Percentiles rank a stretch among this genome's conserved stretches.
Conservation (phyloP, 2,113 vertebrate species). For the Gobius niger region DNA sequence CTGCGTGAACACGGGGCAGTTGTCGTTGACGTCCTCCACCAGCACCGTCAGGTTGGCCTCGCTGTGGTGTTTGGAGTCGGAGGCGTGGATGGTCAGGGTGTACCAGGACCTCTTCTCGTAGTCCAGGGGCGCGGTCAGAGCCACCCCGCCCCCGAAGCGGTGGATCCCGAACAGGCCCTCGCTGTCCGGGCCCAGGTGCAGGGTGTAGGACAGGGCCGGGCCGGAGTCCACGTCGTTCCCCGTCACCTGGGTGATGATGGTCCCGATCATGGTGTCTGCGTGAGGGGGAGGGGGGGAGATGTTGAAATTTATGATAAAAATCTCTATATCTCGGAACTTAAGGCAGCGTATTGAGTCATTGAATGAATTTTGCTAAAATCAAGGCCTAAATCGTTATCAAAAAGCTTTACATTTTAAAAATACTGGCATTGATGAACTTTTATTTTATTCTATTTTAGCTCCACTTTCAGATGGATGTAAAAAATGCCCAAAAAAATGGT, state of each 20-base stretch:
- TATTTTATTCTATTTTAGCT: too few relatives aligned
- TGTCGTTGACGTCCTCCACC: constrained; percentile 94
- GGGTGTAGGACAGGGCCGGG: constrained; percentile 85
- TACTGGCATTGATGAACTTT: too few relatives aligned
- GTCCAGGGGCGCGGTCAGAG: constrained; percentile 83
- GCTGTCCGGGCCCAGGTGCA: constrained; percentile 75
- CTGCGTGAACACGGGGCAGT: constrained; percentile 86
- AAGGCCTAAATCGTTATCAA: too few relatives aligned
- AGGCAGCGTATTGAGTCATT: too few relatives aligned
- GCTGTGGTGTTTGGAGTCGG: constrained; percentile 85
- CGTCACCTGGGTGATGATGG: constrained; percentile 91
- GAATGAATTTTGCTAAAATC: too few relatives aligned
- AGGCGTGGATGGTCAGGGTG: constrained; percentile 83
- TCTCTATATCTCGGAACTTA: too few relatives aligned
- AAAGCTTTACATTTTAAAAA: too few relatives aligned
- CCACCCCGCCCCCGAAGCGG: constrained; percentile 84
- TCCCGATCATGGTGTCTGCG: constrained; percentile 84
- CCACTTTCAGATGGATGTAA: too few relatives aligned
- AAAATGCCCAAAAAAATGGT: too few relatives aligned
- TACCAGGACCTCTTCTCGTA: constrained; percentile 83
- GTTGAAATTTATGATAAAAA: background rate
- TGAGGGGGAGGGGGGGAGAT: constrained; percentile 50
- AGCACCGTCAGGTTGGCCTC: constrained; percentile 88
- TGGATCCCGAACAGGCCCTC: constrained; percentile 85
- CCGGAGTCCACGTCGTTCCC: constrained; percentile 97